Conservation (phyloP, 1,140 invertebrate species). For the Choristoneura fumiferana region DNA sequence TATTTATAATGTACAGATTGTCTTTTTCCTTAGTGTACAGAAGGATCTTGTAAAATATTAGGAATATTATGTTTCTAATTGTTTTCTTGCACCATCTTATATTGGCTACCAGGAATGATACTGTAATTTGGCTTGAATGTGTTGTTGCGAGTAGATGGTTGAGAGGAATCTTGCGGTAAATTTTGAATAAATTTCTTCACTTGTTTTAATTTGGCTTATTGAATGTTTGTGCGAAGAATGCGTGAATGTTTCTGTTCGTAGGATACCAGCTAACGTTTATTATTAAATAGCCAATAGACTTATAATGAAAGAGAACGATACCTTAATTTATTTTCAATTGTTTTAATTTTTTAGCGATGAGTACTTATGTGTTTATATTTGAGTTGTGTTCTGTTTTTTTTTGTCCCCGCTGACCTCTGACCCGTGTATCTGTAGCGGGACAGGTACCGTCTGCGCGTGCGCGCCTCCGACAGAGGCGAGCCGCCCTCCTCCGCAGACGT, state of each 20-base stretch:
- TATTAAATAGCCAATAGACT: conserved; percentile 36
- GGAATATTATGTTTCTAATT: conserved; percentile 84
- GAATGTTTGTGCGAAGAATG: conserved; percentile 61
- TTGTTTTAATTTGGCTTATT: conserved; percentile 71
- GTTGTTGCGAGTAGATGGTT: conserved; percentile 49
- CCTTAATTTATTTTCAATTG: conserved; percentile 59
- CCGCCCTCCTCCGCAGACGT: conserved; percentile 94
- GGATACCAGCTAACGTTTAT: conserved; percentile 28
- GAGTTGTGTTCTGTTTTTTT: conserved; percentile 77
- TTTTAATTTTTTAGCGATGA: conserved; percentile 72
- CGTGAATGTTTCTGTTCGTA: conserved; percentile 38
- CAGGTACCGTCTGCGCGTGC: conserved; percentile 95
- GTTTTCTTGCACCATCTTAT: conserved; percentile 88
- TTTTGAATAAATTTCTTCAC: conserved; percentile 52
- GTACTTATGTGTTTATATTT: conserved; percentile 76
- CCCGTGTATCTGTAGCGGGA: conserved; percentile 90
- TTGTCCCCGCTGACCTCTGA: conserved; percentile 78
- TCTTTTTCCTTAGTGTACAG: conserved; percentile 77
- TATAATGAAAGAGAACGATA: conserved; percentile 50
- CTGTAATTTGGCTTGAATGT: conserved; percentile 86
- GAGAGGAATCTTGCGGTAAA: conserved; percentile 45
- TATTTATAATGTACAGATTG: conserved; percentile 70
- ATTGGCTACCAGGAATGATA: conserved; percentile 88
- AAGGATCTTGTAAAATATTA: conserved; percentile 80
- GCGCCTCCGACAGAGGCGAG: conserved; percentile 94